These are phyloP conservation scores for Quadroppia sp. DNA, from an alignment of 2,888 invertebrate genomes.

Conservation along the genomic window DNA sequence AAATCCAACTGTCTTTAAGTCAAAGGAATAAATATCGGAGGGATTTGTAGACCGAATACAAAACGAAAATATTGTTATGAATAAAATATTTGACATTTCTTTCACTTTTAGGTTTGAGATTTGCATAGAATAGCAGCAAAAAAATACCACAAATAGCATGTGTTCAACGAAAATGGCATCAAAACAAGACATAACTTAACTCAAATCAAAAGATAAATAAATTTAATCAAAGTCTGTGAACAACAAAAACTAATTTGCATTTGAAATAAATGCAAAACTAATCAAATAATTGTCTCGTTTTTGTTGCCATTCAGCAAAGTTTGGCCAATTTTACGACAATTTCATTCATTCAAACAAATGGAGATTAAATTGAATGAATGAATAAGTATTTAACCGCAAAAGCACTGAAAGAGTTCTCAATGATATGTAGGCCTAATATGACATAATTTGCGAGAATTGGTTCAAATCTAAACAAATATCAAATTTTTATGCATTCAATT, in stretches of 20 bases:
- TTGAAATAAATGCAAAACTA: background rate
- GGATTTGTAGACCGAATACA: background rate
- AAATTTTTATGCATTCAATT: background rate
- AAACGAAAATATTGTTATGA: background rate
- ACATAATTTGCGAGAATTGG: background rate
- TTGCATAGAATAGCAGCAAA: too few species aligned
- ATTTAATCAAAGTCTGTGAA: too few species aligned
- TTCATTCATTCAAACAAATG: background rate
- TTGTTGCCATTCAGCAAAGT: background rate
- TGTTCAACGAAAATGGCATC: too few species aligned
- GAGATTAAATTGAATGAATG: background rate
- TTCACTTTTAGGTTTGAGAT: background rate
- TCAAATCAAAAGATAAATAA: too few species aligned
- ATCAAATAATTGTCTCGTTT: background rate
- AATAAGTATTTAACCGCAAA: background rate
- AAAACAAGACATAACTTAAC: too few species aligned
- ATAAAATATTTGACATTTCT: slow-evolving; percentile 14
- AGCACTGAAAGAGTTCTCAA: background rate
- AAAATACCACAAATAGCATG: too few species aligned
- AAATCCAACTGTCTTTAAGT: background rate
- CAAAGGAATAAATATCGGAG: slow-evolving; percentile 8
- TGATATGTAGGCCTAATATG: background rate
- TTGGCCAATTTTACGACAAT: background rate
- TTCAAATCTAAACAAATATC: too few species aligned
- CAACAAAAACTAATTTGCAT: slow-evolving; percentile 15